phyloP scores from a whole-genome alignment of 2,888 invertebrate genomes.

The Anarsia innoxiella region DNA sequence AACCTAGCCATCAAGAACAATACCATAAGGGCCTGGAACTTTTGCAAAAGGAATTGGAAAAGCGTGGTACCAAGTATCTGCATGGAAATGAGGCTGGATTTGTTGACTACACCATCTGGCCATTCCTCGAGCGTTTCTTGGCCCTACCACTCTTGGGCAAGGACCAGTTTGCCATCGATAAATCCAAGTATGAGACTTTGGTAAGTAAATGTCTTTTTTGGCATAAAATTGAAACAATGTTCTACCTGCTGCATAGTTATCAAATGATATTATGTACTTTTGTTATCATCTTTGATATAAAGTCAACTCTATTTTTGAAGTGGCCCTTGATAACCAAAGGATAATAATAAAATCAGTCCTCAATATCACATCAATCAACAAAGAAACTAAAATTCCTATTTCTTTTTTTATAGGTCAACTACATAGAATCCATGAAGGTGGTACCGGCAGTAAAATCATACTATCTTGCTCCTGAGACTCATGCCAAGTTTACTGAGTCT shows the following conservation, averaged over 20 bases:
- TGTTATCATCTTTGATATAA: no score
- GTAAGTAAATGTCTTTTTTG: constrained; percentile 55
- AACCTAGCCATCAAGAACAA: constrained; percentile 59
- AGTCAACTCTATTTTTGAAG: no score
- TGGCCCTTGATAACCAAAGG: no score
- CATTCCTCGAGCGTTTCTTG: constrained; percentile 82
- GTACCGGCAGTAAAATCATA: constrained; percentile 81
- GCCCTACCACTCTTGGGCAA: constrained; percentile 76
- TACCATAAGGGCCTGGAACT: constrained; percentile 75
- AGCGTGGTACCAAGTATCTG: constrained; percentile 79
- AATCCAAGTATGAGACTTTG: constrained; percentile 78
- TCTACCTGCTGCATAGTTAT: no score
- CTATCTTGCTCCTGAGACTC: constrained; percentile 79
- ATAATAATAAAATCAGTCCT: no score
- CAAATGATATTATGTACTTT: no score
- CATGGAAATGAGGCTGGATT: constrained; percentile 82
- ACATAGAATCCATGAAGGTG: constrained; percentile 81
- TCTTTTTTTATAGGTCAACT: constrained; percentile 44
- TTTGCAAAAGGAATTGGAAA: constrained; percentile 79
- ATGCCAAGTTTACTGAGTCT: constrained; percentile 81
- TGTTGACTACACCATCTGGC: constrained; percentile 90
- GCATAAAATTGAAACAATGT: no score
- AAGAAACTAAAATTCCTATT: neutral
- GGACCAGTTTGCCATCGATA: constrained; percentile 78
- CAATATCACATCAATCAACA: no score